phyloP scores from a whole-genome alignment of 2,888 invertebrate species.

The Diabrotica balteata region DNA sequence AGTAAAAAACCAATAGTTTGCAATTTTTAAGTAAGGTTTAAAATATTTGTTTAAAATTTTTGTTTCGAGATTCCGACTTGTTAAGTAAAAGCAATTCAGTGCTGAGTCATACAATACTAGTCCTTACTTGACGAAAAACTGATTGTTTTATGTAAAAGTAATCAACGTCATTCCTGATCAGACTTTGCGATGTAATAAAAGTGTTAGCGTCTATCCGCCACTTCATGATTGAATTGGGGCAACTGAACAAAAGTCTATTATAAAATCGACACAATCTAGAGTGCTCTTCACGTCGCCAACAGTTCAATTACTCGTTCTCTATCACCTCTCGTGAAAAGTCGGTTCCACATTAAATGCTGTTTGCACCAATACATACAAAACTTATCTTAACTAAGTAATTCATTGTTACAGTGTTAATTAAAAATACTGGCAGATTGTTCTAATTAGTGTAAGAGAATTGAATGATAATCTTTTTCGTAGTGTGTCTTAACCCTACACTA shows the following conservation, averaged over 20 bases:
- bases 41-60: too few species aligned
- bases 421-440: too few species aligned
- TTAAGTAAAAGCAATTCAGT: too few species aligned
- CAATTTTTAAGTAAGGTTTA: too few species aligned
- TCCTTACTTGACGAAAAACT: neutral
- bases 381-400: too few species aligned
- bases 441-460: too few species aligned
- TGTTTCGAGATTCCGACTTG: too few species aligned
- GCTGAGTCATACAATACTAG: too few species aligned
- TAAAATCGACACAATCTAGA: constrained; percentile 31
- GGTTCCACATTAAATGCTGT: neutral
- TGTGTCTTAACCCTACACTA: too few species aligned
- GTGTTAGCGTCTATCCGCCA: constrained; percentile 30
- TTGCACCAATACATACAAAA: neutral
- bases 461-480: too few species aligned
- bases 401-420: too few species aligned
- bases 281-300: constrained; percentile 38
- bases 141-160: constrained; percentile 15
- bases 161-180: constrained; percentile 19
- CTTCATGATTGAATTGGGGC: constrained; percentile 32
- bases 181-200: constrained; percentile 29
- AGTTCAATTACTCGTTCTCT: constrained; percentile 42
- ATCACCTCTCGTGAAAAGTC: constrained; percentile 23
- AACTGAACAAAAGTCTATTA: constrained; percentile 39
- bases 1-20: too few species aligned